Percentiles rank a stretch among this genome's conserved stretches.
Conservation (phyloP, 2,113 vertebrate species). For the Haliaeetus leucogaster region DNA sequence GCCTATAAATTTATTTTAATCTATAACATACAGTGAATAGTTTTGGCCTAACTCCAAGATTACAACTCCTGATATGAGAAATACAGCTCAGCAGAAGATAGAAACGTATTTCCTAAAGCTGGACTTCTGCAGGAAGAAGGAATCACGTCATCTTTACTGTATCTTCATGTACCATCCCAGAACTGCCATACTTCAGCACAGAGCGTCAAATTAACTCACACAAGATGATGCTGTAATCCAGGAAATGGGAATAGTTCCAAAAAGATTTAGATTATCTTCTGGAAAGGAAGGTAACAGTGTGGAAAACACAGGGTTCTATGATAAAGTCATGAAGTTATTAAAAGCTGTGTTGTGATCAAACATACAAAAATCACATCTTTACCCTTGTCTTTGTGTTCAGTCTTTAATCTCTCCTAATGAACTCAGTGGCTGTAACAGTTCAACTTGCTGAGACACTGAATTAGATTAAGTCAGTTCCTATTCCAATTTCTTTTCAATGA, state of each 20-base stretch:
- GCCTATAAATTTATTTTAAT: neutral
- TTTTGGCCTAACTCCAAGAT: neutral
- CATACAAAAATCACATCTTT: conserved; percentile 3
- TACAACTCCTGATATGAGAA: neutral
- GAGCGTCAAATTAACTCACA: neutral
- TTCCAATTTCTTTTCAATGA: neutral
- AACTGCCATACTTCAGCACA: neutral
- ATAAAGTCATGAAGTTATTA: conserved; percentile 5
- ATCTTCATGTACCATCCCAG: neutral
- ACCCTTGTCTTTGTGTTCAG: neutral
- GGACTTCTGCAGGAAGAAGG: neutral
- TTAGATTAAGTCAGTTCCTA: neutral
- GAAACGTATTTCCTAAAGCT: neutral
- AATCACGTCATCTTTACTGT: neutral
- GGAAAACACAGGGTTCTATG: neutral
- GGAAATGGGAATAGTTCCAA: neutral
- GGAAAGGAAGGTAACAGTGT: neutral
- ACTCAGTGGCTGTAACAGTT: neutral
- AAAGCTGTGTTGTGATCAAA: neutral
- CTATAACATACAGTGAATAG: neutral
- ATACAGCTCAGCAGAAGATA: neutral
- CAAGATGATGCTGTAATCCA: neutral
- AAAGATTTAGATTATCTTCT: neutral
- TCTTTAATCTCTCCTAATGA: conserved; percentile 2
- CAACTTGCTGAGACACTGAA: neutral